These are phyloP conservation scores for Drosophila mojavensis DNA, from an alignment of 1,140 invertebrate species.

Conservation along the genomic window DNA sequence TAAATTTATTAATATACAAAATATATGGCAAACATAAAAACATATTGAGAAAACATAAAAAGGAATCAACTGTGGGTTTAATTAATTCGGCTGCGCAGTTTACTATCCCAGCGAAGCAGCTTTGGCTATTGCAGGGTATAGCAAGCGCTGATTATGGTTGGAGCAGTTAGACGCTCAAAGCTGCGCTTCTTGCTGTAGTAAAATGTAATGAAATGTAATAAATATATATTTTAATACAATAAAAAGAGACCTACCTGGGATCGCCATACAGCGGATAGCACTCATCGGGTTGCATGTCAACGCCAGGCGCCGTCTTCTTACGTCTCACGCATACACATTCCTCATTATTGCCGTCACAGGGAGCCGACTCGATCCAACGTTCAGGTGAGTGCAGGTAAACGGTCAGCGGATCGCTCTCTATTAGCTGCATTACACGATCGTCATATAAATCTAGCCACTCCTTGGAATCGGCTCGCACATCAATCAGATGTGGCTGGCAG, in stretches of 20 bases:
- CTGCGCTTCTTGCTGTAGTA: conserved; percentile 39
- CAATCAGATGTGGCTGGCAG: conserved; percentile 30
- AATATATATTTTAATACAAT: too few species aligned
- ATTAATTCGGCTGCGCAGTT: background rate
- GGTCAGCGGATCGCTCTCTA: conserved; percentile 38
- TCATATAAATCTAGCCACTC: conserved; percentile 50
- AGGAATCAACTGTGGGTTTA: background rate
- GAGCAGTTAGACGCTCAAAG: conserved; percentile 12
- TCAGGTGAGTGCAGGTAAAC: conserved; percentile 34
- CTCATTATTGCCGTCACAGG: background rate
- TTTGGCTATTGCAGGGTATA: conserved; percentile 30
- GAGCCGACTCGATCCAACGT: conserved; percentile 10
- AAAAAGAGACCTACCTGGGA: conserved; percentile 27
- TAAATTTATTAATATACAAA: background rate
- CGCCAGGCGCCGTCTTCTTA: conserved; percentile 47
- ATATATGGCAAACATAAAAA: background rate
- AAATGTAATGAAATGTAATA: background rate
- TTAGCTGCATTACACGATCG: conserved; percentile 31
- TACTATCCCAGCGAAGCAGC: background rate
- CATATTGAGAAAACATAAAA: background rate
- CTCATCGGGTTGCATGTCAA: conserved; percentile 42
- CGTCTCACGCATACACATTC: conserved; percentile 21
- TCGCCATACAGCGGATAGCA: conserved; percentile 62
- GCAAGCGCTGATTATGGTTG: conserved; percentile 42
- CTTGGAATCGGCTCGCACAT: conserved; percentile 17